phyloP scores from a whole-genome alignment of 2,888 invertebrate genomes.

The Protonemura montana region DNA sequence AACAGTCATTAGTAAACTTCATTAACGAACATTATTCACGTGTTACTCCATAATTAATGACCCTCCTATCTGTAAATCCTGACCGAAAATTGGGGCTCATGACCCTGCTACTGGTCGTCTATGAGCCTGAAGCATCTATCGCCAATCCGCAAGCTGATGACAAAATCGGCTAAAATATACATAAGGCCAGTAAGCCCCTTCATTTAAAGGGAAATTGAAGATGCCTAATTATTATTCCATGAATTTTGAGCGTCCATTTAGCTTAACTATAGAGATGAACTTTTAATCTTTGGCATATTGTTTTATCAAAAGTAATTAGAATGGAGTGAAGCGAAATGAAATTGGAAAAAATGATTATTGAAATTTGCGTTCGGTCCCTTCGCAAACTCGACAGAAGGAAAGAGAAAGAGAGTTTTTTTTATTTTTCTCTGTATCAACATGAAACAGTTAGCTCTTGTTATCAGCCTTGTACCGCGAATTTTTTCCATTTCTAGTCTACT shows the following conservation, averaged over 20 bases:
- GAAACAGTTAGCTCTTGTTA: no score
- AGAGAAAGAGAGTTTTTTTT: no score
- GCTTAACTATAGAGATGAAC: conserved; percentile 2
- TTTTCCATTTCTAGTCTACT: not conserved
- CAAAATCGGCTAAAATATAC: not conserved
- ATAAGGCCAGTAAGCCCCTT: not conserved
- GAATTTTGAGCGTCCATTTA: conserved; percentile 12
- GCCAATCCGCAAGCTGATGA: not conserved
- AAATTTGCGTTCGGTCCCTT: not conserved
- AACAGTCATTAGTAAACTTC: conserved; percentile 26
- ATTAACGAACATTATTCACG: conserved; percentile 29
- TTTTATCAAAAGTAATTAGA: conserved; percentile 12
- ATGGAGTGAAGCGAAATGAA: not conserved
- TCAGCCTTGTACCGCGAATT: no score
- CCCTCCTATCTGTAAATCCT: not conserved
- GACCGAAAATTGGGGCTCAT: not conserved
- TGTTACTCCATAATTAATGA: conserved; percentile 35
- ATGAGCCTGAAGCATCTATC: not conserved
- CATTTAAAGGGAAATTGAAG: not conserved
- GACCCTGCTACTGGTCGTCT: not conserved
- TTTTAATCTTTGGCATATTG: conserved; percentile 5
- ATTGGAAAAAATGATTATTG: not conserved
- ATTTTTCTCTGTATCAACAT: no score
- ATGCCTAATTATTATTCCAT: not conserved
- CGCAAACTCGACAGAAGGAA: no score